A percentile compares a stretch with the other conserved stretches of the same genome.
These are phyloP conservation scores for Syndactyla subalaris DNA, from an alignment of 2,797 vertebrate genomes.

Conservation along the genomic window DNA sequence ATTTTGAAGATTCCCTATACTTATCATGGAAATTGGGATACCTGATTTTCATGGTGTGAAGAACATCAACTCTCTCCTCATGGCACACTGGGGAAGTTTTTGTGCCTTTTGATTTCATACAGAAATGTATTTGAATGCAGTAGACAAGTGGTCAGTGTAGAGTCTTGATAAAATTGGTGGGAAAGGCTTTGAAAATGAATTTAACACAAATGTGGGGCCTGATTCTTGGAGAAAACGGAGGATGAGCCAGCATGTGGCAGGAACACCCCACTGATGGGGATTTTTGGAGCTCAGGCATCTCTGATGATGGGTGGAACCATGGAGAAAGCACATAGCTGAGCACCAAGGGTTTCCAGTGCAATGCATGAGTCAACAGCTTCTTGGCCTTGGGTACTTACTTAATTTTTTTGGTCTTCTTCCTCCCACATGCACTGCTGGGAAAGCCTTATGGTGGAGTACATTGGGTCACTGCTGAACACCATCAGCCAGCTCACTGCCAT, in stretches of 20 bases:
- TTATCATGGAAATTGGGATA: background rate
- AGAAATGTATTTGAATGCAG: fast-evolving
- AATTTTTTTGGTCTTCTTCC: background rate
- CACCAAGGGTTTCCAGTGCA: background rate
- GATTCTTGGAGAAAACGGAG: background rate
- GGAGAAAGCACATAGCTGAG: background rate
- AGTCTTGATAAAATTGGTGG: background rate
- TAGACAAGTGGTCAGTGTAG: fast-evolving
- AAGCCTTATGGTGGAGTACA: fast-evolving
- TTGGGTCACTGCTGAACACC: fast-evolving
- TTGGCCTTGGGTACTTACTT: background rate
- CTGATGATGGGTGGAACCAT: background rate
- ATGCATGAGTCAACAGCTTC: background rate
- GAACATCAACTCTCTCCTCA: background rate
- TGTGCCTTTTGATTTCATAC: background rate
- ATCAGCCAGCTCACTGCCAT: fast-evolving
- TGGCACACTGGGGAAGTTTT: fast-evolving
- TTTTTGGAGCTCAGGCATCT: background rate
- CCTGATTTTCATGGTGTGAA: background rate
- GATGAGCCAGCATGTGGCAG: fast-evolving
- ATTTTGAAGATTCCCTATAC: background rate
- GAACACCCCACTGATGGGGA: fast-evolving
- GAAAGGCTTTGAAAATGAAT: background rate
- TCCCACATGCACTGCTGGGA: background rate
- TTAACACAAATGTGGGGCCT: background rate